These are phyloP conservation scores for Elephantulus edwardii DNA, from an alignment of 2,113 vertebrate species.

Conservation along the genomic window DNA sequence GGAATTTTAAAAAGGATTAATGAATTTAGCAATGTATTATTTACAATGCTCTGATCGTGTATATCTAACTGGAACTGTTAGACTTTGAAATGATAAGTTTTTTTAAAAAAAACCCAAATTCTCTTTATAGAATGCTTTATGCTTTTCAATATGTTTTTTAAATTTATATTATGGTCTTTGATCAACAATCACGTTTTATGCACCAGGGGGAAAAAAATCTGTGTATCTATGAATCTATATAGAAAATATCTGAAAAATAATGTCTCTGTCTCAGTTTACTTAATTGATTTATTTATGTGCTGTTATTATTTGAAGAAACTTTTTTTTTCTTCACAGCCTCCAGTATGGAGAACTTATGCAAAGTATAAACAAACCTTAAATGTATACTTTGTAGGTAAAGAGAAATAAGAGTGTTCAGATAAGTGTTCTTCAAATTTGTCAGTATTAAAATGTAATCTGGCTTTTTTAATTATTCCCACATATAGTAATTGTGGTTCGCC, in stretches of 20 bases:
- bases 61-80: conserved; percentile 43
- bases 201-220: background rate
- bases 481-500: background rate
- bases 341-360: background rate
- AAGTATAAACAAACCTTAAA: background rate
- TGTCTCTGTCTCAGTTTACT: background rate
- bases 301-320: background rate
- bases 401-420: background rate
- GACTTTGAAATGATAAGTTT: conserved; percentile 62
- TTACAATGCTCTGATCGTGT: conserved; percentile 66
- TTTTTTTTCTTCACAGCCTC: background rate
- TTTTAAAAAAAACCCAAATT: background rate
- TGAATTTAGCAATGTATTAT: conserved; percentile 77
- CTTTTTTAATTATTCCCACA: background rate
- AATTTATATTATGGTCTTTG: conserved; percentile 15
- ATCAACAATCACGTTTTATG: background rate
- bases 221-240: background rate
- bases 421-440: background rate
- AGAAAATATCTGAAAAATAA: background rate
- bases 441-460: background rate
- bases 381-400: background rate
- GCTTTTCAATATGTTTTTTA: conserved; percentile 31
- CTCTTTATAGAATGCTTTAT: background rate
- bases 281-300: background rate
- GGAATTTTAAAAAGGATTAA: conserved; percentile 76